Percentiles rank a stretch among this genome's conserved stretches.
These are phyloP conservation scores for Phanerotoma sp. DNA, from an alignment of 2,888 invertebrate species.

Conservation along the genomic window DNA sequence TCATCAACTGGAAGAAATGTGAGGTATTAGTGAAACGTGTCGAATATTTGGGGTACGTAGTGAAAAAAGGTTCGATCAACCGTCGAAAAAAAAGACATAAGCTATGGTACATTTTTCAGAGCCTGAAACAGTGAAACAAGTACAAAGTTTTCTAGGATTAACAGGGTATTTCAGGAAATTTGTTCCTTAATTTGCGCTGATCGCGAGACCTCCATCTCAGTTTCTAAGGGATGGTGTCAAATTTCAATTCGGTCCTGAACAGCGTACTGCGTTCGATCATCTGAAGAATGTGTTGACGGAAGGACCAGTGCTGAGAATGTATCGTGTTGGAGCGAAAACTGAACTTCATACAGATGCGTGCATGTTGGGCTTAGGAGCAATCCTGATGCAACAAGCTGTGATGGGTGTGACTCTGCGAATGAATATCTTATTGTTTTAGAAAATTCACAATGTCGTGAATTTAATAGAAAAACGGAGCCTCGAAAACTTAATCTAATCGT, in stretches of 20 bases:
- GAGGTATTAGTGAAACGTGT: slow-evolving; percentile 20
- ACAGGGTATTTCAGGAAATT: slow-evolving; percentile 22
- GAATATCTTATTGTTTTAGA: no score
- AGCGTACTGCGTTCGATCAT: slow-evolving; percentile 13
- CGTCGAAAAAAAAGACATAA: not conserved
- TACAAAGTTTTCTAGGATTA: not conserved
- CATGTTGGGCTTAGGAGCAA: not conserved
- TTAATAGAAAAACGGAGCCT: no score
- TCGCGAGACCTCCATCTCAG: slow-evolving; percentile 22
- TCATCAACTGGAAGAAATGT: slow-evolving; percentile 32
- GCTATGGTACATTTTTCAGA: not conserved
- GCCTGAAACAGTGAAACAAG: not conserved
- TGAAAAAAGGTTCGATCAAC: slow-evolving; percentile 1
- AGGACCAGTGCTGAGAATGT: slow-evolving; percentile 26
- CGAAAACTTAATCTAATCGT: no score
- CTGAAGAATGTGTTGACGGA: slow-evolving; percentile 16
- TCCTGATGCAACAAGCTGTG: not conserved
- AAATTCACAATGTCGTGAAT: no score
- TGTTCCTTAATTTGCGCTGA: slow-evolving; percentile 16
- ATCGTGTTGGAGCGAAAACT: slow-evolving; percentile 22
- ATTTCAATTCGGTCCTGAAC: slow-evolving; percentile 15
- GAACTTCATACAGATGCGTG: slow-evolving; percentile 32
- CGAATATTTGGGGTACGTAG: slow-evolving; percentile 28
- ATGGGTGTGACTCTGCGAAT: no score
- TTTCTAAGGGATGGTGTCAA: slow-evolving; percentile 1